A percentile compares a stretch with the other conserved stretches of the same genome.
phyloP scores from a whole-genome alignment of 1,140 invertebrate species.

The Nasonia vitripennis region DNA sequence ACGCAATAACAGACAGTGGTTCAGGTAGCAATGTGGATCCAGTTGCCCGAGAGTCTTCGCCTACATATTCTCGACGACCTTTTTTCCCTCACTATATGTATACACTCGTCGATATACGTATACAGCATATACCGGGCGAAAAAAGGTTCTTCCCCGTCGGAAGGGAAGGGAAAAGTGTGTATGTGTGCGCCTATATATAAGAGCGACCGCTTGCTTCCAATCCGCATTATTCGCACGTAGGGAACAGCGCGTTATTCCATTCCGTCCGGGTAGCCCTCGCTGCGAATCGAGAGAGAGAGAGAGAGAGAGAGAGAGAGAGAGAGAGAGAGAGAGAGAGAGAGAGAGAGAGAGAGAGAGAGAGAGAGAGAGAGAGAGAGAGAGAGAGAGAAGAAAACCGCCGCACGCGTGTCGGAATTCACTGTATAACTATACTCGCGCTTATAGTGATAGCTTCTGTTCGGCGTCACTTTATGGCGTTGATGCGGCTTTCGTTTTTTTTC shows the following conservation, averaged over 20 bases:
- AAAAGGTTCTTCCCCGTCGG: not conserved
- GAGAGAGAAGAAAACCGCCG: slow-evolving; percentile 20
- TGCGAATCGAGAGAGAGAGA: slow-evolving; percentile 16
- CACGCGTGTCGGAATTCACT: slow-evolving; percentile 35
- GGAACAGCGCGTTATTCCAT: slow-evolving; percentile 40
- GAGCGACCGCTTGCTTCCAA: not conserved
- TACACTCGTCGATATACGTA: not conserved
- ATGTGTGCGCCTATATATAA: not conserved
- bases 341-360: slow-evolving; percentile 26
- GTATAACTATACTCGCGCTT: slow-evolving; percentile 12
- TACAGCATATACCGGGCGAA: not conserved
- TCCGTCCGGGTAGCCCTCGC: slow-evolving; percentile 31
- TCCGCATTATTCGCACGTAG: slow-evolving; percentile 49
- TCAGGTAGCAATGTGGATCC: not conserved
- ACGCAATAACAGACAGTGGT: not conserved
- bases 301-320: not conserved
- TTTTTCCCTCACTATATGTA: not conserved
- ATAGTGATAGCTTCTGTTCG: slow-evolving; percentile 18
- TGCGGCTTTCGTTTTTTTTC: not conserved
- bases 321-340: no score
- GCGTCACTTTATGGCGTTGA: slow-evolving; percentile 14
- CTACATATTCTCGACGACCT: not conserved
- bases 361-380: slow-evolving; percentile 6
- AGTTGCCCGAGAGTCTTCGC: not conserved
- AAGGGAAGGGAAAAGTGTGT: not conserved